Conservation (phyloP, 2,888 invertebrate species). For the Drosophila sordidula region DNA sequence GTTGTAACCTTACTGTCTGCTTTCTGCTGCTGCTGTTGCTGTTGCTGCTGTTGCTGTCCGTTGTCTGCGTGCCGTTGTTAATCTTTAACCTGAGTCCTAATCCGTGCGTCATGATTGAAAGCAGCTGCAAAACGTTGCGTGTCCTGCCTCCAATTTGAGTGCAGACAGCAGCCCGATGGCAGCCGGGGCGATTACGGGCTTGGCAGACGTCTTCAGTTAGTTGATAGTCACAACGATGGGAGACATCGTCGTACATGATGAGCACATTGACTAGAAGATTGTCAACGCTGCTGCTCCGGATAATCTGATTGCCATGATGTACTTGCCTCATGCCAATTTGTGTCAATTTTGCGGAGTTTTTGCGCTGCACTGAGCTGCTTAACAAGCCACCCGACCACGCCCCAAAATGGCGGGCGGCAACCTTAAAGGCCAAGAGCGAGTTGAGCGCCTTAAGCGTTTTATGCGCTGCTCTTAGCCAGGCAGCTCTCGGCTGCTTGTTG, state of each 20-base stretch:
- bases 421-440: constrained; percentile 16
- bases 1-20: constrained; percentile 7
- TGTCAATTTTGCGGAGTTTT: constrained; percentile 61
- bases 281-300: constrained; percentile 25
- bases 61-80: constrained; percentile 56
- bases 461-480: constrained; percentile 28
- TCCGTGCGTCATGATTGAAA: constrained; percentile 79
- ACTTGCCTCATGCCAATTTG: constrained; percentile 70
- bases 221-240: constrained; percentile 24
- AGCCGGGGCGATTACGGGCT: background rate
- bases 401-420: constrained; percentile 12
- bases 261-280: constrained; percentile 44
- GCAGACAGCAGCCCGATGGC: constrained; percentile 7
- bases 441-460: constrained; percentile 29
- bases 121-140: constrained; percentile 70
- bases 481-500: constrained; percentile 1
- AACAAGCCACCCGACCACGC: constrained; percentile 19
- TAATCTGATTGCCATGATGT: constrained; percentile 74
- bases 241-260: constrained; percentile 55
- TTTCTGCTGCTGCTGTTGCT: background rate
- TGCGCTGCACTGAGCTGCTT: constrained; percentile 35
- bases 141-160: constrained; percentile 31
- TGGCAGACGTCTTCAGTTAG: constrained; percentile 22
- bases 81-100: constrained; percentile 77
- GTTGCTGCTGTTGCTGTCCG: constrained; percentile 2